Evolutionary conservation across 2,113 vertebrate genomes (phyloP), one percentile per base, ranked within the genome.

Genomic region (Gorsachius goisagi): DNA sequence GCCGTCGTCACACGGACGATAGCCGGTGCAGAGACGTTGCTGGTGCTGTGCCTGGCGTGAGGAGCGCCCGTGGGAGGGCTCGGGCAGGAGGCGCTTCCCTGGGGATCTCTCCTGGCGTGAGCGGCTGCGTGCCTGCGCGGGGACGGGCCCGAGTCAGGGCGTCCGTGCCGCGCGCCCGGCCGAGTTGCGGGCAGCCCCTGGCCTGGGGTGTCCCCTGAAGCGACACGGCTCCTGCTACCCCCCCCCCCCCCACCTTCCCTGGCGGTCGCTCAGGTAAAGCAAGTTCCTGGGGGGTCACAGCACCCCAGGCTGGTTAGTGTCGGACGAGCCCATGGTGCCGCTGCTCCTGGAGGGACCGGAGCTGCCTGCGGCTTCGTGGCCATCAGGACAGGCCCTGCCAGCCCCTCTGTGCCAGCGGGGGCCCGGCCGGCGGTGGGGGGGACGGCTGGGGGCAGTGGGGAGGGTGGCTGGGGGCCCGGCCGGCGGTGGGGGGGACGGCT

Each of bases 351-450:
- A 37, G 33, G 47, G 27, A 7, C 2, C 5, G 37, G 35, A 22
- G n/a, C 35, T 1, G 0, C 1, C 1, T 3, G 5, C 20, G 28
- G 19, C 49, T 33, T 5, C 1, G 0, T 39, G 62, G 19, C 62
- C 39, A 39, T 39, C 39, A 39, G 39, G 39, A 39, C 39, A 39
- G 39, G 39, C 39, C 39, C 39, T 39, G 39, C 39, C 39, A 39
- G 5, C 67, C 39, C 58, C 2, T 14, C 37, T 1, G 3, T n/a
- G 16, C 1, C 1, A 62, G 47, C 35, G 15, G 47, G n/a, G 23
- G 28, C 16, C 53, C 22, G 2, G n/a, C 5, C 22, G 1, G 8
- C 1, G 10, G 17, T 17, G 60, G 26, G 50, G 37, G 44, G 26
- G 41, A 8, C 41, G 41, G 41, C 41, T 41, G 41, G 37, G 37